Conservation (phyloP, 1,140 invertebrate species). For the Epicauta chinensis region DNA sequence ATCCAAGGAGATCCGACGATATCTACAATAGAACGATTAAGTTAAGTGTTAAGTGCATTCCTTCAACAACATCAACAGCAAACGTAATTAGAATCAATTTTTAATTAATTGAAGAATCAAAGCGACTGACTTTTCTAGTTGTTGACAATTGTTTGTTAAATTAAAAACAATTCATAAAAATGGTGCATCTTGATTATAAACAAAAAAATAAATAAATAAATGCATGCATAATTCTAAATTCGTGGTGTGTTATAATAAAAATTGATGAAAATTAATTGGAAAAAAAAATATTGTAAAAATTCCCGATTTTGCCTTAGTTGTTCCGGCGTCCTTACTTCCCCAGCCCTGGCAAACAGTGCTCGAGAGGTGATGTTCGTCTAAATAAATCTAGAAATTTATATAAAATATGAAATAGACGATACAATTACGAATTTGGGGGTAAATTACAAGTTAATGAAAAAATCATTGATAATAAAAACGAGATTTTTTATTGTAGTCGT, state of each 20-base stretch:
- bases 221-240: constrained; percentile 42
- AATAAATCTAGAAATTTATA: not conserved
- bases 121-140: constrained; percentile 20
- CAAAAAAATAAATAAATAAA: too few species aligned
- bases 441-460: too few species aligned
- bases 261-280: not conserved
- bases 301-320: constrained; percentile 40
- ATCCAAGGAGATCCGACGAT: too few species aligned
- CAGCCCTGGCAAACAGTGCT: constrained; percentile 4
- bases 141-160: constrained; percentile 20
- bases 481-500: constrained; percentile 40
- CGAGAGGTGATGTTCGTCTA: constrained; percentile 10
- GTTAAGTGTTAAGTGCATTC: too few species aligned
- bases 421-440: constrained; percentile 32
- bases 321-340: constrained; percentile 19
- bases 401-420: constrained; percentile 9
- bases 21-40: too few species aligned
- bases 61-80: too few species aligned
- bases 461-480: constrained; percentile 12
- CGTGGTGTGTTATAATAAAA: constrained; percentile 29
- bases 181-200: constrained; percentile 17
- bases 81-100: too few species aligned
- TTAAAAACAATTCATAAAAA: constrained; percentile 11
- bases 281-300: constrained; percentile 15
- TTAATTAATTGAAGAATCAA: too few species aligned